A percentile compares a stretch with the other conserved stretches of the same genome.
Conservation (phyloP, 2,888 invertebrate genomes). For the Tricholauxania praeusta region DNA sequence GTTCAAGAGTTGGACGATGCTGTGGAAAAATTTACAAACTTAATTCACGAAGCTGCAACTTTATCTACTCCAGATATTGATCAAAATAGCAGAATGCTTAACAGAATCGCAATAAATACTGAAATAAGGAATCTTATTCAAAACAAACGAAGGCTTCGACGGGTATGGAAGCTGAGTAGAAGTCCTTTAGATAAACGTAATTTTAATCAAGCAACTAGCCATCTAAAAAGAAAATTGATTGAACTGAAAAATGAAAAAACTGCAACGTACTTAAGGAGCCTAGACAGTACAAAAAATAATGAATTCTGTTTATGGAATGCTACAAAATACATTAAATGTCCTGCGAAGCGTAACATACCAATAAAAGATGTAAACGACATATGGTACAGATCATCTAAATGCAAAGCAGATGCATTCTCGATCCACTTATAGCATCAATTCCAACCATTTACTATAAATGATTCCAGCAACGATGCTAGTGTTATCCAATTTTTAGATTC, state of each 20-base stretch:
- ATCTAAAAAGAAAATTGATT: neutral
- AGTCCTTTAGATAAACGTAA: neutral
- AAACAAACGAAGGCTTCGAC: constrained; percentile 7
- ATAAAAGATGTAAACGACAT: neutral
- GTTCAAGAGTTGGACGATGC: constrained; percentile 24
- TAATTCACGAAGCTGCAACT: constrained; percentile 22
- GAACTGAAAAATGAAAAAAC: neutral
- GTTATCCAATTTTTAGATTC: too few relatives aligned
- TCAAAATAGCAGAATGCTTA: neutral
- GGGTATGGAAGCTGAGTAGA: constrained; percentile 9
- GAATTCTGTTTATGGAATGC: neutral
- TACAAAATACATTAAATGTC: neutral
- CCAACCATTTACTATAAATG: neutral
- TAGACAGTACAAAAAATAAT: neutral
- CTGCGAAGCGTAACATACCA: neutral
- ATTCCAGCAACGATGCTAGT: neutral
- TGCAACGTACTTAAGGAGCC: neutral
- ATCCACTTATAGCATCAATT: neutral
- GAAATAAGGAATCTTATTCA: constrained; percentile 21
- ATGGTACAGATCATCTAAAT: neutral
- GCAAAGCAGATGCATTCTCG: neutral
- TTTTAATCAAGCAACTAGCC: neutral
- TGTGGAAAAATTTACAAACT: constrained; percentile 31
- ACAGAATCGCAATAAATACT: neutral
- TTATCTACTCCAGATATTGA: constrained; percentile 25